Conservation (phyloP, 2,797 vertebrate species). For the Sebastes ruberrimus region DNA sequence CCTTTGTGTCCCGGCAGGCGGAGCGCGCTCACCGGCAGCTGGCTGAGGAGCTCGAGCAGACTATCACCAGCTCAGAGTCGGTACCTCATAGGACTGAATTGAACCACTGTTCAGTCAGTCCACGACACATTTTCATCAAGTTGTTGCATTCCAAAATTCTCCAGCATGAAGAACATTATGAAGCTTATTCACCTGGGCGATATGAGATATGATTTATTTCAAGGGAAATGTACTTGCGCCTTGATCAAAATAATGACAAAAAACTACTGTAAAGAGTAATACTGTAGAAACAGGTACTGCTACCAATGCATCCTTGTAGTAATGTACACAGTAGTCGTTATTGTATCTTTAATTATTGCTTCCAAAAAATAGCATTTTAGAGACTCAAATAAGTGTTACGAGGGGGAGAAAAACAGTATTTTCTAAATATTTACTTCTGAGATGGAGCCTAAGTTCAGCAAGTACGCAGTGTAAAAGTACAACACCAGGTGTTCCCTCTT, state of each 20-base stretch:
- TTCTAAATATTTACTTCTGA: background rate
- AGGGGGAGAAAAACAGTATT: background rate
- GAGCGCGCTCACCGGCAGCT: conserved; percentile 81
- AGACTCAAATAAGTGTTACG: background rate
- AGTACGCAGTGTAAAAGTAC: background rate
- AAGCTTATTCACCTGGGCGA: background rate
- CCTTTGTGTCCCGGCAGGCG: conserved; percentile 79
- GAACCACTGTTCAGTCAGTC: background rate
- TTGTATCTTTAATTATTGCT: background rate
- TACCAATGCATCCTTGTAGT: background rate
- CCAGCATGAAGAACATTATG: background rate
- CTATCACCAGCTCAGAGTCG: conserved; percentile 84
- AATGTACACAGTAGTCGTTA: background rate
- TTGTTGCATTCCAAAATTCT: background rate
- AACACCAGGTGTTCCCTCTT: background rate
- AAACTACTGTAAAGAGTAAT: background rate
- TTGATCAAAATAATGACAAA: background rate
- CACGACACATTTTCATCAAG: background rate
- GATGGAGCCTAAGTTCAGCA: background rate
- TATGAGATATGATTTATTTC: background rate
- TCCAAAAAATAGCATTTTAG: background rate
- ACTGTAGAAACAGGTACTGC: background rate
- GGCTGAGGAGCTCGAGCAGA: conserved; percentile 76
- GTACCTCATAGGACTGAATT: conserved; percentile 42
- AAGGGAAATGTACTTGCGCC: background rate